phyloP scores from a whole-genome alignment of 2,113 vertebrate genomes.

The Leptobrachium leishanense region DNA sequence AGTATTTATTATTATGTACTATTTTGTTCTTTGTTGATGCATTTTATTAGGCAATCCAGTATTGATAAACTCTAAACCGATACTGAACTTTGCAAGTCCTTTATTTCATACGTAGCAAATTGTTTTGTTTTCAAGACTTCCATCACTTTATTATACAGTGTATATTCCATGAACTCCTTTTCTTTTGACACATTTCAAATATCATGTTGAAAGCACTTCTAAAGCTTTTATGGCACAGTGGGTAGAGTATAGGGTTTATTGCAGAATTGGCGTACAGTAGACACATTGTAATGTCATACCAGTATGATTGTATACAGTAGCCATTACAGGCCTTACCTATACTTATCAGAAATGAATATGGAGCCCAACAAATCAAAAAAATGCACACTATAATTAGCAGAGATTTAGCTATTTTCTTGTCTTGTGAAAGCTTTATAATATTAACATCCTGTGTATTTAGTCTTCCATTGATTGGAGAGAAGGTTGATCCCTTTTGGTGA shows the following conservation, averaged over 20 bases:
- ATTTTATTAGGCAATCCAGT: too few species aligned
- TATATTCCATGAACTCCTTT: too few species aligned
- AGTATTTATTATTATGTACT: too few species aligned
- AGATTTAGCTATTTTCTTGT: constrained; percentile 78
- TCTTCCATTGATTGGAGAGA: not conserved
- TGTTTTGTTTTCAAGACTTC: too few species aligned
- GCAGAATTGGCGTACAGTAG: constrained; percentile 84
- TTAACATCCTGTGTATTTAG: not conserved
- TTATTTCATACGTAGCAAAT: too few species aligned
- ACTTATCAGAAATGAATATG: constrained; percentile 77
- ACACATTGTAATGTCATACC: constrained; percentile 80
- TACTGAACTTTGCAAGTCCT: too few species aligned
- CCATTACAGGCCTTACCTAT: constrained; percentile 66
- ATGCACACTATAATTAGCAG: constrained; percentile 76
- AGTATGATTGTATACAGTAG: constrained; percentile 54
- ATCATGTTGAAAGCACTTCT: constrained; percentile 65
- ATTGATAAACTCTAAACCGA: too few species aligned
- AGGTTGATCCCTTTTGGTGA: not conserved
- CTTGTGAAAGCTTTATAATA: constrained; percentile 55
- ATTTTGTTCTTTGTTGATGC: too few species aligned
- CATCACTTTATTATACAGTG: too few species aligned
- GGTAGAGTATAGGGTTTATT: constrained; percentile 82
- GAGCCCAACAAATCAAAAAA: constrained; percentile 82
- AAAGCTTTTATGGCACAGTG: constrained; percentile 80
- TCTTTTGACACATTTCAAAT: too few species aligned